Conservation (phyloP, 2,797 vertebrate species). For the Girardinus metallicus region DNA sequence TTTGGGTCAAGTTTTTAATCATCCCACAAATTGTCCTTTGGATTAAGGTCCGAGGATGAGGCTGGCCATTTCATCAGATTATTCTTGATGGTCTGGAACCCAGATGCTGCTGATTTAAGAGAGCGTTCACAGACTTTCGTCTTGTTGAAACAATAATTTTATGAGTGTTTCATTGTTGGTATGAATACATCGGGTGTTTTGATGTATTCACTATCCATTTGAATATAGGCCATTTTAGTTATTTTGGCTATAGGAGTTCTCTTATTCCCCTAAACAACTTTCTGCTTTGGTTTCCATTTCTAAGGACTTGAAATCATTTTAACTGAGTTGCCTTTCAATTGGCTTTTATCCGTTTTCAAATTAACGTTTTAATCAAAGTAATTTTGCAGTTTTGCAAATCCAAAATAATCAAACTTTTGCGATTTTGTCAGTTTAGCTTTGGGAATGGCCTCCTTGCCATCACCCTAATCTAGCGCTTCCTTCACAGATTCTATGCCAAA, state of each 20-base stretch:
- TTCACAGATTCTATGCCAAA: neutral
- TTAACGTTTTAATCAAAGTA: no score
- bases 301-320: neutral
- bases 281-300: neutral
- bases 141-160: neutral
- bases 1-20: neutral
- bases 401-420: no score
- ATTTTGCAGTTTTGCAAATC: no score
- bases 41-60: neutral
- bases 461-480: neutral
- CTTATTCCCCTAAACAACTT: neutral
- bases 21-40: neutral
- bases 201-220: no score
- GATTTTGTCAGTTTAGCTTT: neutral
- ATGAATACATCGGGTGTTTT: neutral
- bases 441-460: neutral
- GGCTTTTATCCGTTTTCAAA: no score
- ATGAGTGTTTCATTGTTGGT: neutral
- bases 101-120: neutral
- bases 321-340: no score
- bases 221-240: neutral
- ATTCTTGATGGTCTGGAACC: neutral
- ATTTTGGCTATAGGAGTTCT: neutral
- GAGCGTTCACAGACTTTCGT: neutral
- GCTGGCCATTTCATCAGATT: neutral